These are phyloP conservation scores for Halictus ligatus DNA, from an alignment of 2,888 invertebrate genomes.

Conservation along the genomic window DNA sequence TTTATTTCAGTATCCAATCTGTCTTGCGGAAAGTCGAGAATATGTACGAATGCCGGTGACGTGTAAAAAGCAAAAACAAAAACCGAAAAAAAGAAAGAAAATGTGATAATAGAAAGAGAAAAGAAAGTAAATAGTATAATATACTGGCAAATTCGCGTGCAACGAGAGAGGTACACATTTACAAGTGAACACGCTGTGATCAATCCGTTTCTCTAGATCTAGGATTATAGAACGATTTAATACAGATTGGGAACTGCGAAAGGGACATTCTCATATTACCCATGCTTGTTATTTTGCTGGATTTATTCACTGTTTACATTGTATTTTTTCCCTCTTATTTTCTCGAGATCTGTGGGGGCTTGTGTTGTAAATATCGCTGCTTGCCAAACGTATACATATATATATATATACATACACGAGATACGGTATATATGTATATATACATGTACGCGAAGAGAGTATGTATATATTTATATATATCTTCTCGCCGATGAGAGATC, in stretches of 20 bases:
- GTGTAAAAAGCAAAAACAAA: background rate
- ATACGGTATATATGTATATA: conserved; percentile 10
- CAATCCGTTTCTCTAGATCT: conserved; percentile 45
- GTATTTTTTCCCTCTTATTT: conserved; percentile 72
- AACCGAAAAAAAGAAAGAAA: conserved; percentile 1
- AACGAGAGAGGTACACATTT: conserved; percentile 56
- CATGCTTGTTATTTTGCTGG: conserved; percentile 82
- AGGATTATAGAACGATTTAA: conserved; percentile 57
- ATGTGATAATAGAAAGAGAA: background rate
- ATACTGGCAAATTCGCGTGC: conserved; percentile 37
- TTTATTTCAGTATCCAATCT: conserved; percentile 88
- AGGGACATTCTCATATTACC: conserved; percentile 90
- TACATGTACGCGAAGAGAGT: background rate
- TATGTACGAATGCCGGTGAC: conserved; percentile 14
- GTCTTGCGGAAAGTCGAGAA: conserved; percentile 81
- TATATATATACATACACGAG: conserved; percentile 38
- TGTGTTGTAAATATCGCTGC: conserved; percentile 87
- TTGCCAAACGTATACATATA: conserved; percentile 81
- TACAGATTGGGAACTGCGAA: conserved; percentile 92
- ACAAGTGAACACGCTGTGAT: conserved; percentile 66
- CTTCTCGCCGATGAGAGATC: conserved; percentile 40
- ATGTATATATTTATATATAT: conserved; percentile 48
- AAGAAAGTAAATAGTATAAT: conserved; percentile 31
- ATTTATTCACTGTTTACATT: conserved; percentile 76
- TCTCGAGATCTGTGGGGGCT: conserved; percentile 84